Base-by-base conservation (phyloP, 2,888 invertebrate species). In the Scrobipalpa costella region DNA sequence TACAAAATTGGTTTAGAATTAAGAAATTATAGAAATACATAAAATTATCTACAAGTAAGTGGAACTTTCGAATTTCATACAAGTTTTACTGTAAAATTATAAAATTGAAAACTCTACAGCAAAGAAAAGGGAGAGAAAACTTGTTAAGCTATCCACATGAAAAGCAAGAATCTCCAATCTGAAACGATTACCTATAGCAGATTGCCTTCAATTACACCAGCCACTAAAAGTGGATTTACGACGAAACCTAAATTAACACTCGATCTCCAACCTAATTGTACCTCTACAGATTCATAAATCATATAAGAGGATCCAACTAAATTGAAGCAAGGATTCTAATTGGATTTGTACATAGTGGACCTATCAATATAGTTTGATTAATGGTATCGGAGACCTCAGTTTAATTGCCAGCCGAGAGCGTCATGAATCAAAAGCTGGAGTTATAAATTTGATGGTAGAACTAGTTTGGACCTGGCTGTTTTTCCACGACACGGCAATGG, bases 311-410 rank as follows among this genome's bases (percentile, higher is more conserved):
- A 79, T 81, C 78, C 68, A 83, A 13, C 5, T 13, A n/a, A 44
- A 44, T 44, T 44, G 44, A n/a, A 7, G 44, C 80, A 83, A 88
- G 88, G 87, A 89, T 85, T 80, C 85, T 90, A 91, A 90, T 90
- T 91, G 89, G 90, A 84, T 88, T 83, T 84, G 84, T 88, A 84
- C 83, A 82, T 81, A 84, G 79, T 78, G 78, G 75, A 84, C 80
- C 90, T 88, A 91, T 90, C 90, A 87, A 88, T 89, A 87, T 83
- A 76, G 73, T 79, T 84, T 90, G 90, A 90, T 91, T 90, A 88
- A 91, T 91, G 87, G 84, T 85, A 88, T 85, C 81, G 79, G 77
- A 78, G 81, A 81, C 84, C 80, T 77, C 79, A 79, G 77, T 85
- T 85, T 90, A 90, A 90, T 90, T 90, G 89, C 88, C 78, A 83